A percentile compares a stretch with the other conserved stretches of the same genome.
Evolutionary conservation across 2,888 invertebrate species (phyloP).

Genomic region (Dynastes tityus): DNA sequence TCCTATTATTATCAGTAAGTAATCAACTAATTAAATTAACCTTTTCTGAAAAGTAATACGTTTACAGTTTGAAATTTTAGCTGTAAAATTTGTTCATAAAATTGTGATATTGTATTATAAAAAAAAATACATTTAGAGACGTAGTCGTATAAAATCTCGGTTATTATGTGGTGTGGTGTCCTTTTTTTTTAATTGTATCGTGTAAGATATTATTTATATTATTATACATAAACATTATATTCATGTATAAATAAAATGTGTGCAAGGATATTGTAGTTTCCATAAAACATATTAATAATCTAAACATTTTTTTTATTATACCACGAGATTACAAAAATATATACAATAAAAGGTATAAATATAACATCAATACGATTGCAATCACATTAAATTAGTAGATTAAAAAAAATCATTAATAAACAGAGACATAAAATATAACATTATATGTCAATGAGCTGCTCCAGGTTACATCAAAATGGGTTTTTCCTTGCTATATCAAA

Average conservation of each 20-base stretch:
- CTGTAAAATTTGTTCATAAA: conserved; percentile 48
- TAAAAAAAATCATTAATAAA: not conserved
- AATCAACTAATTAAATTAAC: no score
- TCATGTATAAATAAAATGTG: conserved; percentile 45
- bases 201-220: conserved; percentile 41
- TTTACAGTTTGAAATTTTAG: conserved; percentile 39
- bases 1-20: no score
- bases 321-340: not conserved
- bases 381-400: not conserved
- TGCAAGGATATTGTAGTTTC: conserved; percentile 13
- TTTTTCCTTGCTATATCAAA: no score
- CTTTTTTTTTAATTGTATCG: conserved; percentile 45
- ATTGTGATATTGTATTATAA: conserved; percentile 48
- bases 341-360: not conserved
- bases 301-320: not conserved
- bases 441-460: not conserved
- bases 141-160: conserved; percentile 22
- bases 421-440: not conserved
- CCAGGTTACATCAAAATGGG: no score
- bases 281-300: not conserved
- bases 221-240: conserved; percentile 38
- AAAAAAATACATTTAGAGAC: conserved; percentile 11
- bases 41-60: not conserved
- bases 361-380: not conserved
- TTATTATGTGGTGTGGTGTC: conserved; percentile 46